phyloP scores from a whole-genome alignment of 2,113 vertebrate species.

The Cranoglanis bouderius region DNA sequence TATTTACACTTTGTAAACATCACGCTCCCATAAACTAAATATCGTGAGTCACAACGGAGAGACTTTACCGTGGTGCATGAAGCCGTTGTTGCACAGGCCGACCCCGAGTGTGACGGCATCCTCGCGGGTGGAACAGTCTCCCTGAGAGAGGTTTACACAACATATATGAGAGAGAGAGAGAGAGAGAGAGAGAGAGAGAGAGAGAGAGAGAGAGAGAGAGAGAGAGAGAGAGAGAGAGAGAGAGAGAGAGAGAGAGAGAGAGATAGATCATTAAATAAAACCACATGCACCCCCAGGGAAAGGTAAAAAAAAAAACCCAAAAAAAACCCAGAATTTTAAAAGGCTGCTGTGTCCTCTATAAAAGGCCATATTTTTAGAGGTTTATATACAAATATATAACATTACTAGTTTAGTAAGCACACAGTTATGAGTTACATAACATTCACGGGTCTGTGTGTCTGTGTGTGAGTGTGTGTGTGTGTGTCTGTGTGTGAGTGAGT shows the following conservation, averaged over 20 bases:
- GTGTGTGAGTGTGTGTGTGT: background rate
- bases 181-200: background rate
- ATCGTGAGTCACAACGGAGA: background rate
- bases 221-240: background rate
- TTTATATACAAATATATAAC: constrained; percentile 12
- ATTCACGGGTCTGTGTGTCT: background rate
- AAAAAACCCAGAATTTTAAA: background rate
- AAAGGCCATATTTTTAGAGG: background rate
- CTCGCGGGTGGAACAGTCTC: constrained; percentile 92
- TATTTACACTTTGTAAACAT: constrained; percentile 10
- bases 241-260: background rate
- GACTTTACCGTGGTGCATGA: constrained; percentile 92
- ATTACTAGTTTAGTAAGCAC: background rate
- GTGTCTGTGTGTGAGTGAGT: background rate
- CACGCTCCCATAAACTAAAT: background rate
- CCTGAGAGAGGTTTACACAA: constrained; percentile 70
- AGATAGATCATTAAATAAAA: constrained; percentile 4
- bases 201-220: too few species aligned
- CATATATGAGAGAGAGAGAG: background rate
- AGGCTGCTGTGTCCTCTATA: background rate
- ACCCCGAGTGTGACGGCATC: constrained; percentile 93
- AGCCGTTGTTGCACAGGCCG: constrained; percentile 96
- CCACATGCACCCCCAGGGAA: background rate
- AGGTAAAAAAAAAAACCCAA: too few species aligned
- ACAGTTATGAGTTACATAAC: background rate